A percentile compares a stretch with the other conserved stretches of the same genome.
These are phyloP conservation scores for Aradus depressus DNA, from an alignment of 2,888 invertebrate genomes.

Conservation along the genomic window DNA sequence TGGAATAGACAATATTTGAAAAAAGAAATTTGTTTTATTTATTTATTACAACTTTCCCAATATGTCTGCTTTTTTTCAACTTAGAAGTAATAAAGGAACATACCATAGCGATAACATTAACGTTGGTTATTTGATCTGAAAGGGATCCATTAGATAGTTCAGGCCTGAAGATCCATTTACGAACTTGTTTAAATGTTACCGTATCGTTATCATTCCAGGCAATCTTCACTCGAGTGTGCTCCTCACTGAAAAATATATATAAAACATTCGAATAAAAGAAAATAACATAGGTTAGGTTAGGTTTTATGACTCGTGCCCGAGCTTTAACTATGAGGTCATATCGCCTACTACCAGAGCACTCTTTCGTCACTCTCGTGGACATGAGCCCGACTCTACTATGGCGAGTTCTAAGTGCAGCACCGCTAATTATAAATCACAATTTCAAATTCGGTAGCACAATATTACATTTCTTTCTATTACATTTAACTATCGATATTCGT, in stretches of 20 bases:
- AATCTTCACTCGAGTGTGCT: constrained; percentile 59
- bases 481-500: no score
- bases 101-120: constrained; percentile 70
- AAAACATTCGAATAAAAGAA: background rate
- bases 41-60: constrained; percentile 1
- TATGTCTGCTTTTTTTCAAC: background rate
- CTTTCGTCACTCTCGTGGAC: no score
- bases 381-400: no score
- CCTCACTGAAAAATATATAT: constrained; percentile 44
- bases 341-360: no score
- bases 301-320: no score
- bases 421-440: no score
- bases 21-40: background rate
- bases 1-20: background rate
- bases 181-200: constrained; percentile 55
- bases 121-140: constrained; percentile 54
- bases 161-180: constrained; percentile 58
- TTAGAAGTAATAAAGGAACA: constrained; percentile 35
- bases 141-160: constrained; percentile 55
- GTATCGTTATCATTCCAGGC: constrained; percentile 62
- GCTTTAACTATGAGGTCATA: no score
- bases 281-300: background rate
- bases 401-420: no score
- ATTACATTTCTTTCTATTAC: no score
- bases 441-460: no score